phyloP scores from a whole-genome alignment of 2,797 vertebrate genomes.

The Ptychobarbus kaznakovi region DNA sequence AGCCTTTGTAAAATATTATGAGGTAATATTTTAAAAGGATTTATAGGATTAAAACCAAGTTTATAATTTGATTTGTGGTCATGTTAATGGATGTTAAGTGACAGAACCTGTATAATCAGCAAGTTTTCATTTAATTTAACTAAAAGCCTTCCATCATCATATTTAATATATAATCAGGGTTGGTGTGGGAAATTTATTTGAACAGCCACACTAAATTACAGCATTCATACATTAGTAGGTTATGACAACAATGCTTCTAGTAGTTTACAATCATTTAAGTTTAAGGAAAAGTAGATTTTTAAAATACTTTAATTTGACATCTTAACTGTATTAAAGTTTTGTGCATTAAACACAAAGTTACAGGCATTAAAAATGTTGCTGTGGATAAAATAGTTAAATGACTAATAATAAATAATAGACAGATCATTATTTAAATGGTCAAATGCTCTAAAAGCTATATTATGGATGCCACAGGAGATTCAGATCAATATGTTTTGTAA shows the following conservation, averaged over 20 bases:
- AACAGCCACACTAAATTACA: not conserved
- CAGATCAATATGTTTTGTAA: conserved; percentile 30
- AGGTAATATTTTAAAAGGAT: conserved; percentile 20
- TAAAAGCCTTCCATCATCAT: conserved; percentile 13
- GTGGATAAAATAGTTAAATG: conserved; percentile 1
- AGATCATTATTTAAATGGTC: not conserved
- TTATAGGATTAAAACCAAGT: conserved; percentile 1
- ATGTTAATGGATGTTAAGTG: conserved; percentile 24
- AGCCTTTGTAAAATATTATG: conserved; percentile 7
- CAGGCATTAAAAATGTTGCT: not conserved
- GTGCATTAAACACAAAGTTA: not conserved
- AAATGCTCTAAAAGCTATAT: not conserved
- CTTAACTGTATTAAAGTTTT: not conserved
- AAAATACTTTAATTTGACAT: not conserved
- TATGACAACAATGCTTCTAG: not conserved
- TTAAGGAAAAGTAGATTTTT: not conserved
- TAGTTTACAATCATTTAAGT: not conserved
- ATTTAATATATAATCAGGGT: not conserved
- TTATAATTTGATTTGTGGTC: conserved; percentile 1
- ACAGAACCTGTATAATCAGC: conserved; percentile 8
- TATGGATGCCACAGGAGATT: not conserved
- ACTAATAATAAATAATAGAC: not conserved
- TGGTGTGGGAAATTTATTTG: not conserved
- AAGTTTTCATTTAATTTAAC: not conserved
- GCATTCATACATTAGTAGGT: not conserved